Conservation (phyloP, 37 sponge, comb jelly and placozoan genomes). For the Spongilla lacustris region DNA sequence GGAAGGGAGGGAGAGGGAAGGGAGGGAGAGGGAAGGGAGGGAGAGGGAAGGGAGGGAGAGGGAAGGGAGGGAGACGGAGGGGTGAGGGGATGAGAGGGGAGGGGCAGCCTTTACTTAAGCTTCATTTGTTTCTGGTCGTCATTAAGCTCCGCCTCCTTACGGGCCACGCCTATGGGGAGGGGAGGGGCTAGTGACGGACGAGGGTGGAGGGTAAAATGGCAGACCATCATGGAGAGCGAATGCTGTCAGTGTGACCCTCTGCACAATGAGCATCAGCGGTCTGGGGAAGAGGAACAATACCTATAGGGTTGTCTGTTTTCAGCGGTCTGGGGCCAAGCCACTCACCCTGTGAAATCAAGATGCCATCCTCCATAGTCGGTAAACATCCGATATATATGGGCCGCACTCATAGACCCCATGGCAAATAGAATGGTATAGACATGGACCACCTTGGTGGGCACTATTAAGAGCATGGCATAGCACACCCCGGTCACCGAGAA, state of each 20-base stretch:
- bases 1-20: too few species aligned
- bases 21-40: not conserved
- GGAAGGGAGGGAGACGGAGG: too few species aligned
- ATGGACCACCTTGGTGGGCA: not conserved
- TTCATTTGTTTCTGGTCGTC: constrained; percentile 60
- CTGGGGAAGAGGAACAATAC: constrained; percentile 25
- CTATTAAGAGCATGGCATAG: constrained; percentile 38
- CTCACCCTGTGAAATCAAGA: constrained; percentile 78
- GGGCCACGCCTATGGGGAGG: constrained; percentile 23
- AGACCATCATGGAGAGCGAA: constrained; percentile 82
- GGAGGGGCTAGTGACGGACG: not conserved
- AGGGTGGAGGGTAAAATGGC: not conserved
- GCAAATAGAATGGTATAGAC: constrained; percentile 69
- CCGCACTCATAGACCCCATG: constrained; percentile 37
- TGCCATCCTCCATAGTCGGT: constrained; percentile 81
- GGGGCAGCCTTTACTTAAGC: constrained; percentile 12
- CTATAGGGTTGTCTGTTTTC: too few species aligned
- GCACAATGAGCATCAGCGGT: constrained; percentile 73
- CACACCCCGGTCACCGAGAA: constrained; percentile 28
- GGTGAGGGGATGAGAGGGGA: not conserved
- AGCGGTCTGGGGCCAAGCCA: not conserved
- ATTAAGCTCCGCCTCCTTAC: constrained; percentile 59
- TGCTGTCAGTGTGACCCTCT: constrained; percentile 52
- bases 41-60: too few species aligned
- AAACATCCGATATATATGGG: constrained; percentile 71